Percentiles rank a stretch among this genome's conserved stretches.
phyloP scores from a whole-genome alignment of 2,888 invertebrate species.

The Drosophila demipolita region DNA sequence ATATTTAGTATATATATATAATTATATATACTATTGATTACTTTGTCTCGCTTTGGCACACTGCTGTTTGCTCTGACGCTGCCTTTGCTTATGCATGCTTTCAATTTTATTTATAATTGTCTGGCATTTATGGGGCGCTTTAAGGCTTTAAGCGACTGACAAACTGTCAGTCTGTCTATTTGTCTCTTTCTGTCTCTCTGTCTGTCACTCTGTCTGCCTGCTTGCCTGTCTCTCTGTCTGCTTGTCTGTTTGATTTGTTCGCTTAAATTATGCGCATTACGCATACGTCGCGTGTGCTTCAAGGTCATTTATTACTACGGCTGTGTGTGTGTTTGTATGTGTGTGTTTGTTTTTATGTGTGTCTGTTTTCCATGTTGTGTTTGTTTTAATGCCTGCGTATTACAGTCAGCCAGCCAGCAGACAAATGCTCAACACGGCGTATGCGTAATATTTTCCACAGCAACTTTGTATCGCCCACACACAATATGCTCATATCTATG shows the following conservation, averaged over 20 bases:
- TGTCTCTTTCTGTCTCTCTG: not conserved
- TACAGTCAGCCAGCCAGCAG: conserved; percentile 8
- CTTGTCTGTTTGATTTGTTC: conserved; percentile 17
- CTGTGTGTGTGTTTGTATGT: not conserved
- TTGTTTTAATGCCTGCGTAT: conserved; percentile 23
- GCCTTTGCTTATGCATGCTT: conserved; percentile 39
- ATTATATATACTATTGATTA: conserved; percentile 71
- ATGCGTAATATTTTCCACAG: conserved; percentile 44
- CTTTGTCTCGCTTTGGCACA: conserved; percentile 12
- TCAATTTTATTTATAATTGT: conserved; percentile 58
- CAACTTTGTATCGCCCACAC: conserved; percentile 26
- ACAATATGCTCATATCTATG: not conserved
- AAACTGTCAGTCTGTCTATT: not conserved
- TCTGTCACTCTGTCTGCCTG: conserved; percentile 11
- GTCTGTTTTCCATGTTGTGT: conserved; percentile 7
- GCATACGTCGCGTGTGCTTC: conserved; percentile 55
- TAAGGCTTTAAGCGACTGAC: conserved; percentile 36
- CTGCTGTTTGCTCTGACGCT: not conserved
- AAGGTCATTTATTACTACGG: conserved; percentile 40
- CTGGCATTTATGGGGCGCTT: conserved; percentile 32
- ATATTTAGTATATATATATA: conserved; percentile 35
- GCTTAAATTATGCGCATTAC: conserved; percentile 30
- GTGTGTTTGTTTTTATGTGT: not conserved
- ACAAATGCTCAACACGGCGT: conserved; percentile 36
- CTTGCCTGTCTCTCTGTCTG: not conserved